Evolutionary conservation across 2,113 vertebrate species (phyloP), one percentile per base, ranked within the genome.

Genomic region (Tyrannus savana): DNA sequence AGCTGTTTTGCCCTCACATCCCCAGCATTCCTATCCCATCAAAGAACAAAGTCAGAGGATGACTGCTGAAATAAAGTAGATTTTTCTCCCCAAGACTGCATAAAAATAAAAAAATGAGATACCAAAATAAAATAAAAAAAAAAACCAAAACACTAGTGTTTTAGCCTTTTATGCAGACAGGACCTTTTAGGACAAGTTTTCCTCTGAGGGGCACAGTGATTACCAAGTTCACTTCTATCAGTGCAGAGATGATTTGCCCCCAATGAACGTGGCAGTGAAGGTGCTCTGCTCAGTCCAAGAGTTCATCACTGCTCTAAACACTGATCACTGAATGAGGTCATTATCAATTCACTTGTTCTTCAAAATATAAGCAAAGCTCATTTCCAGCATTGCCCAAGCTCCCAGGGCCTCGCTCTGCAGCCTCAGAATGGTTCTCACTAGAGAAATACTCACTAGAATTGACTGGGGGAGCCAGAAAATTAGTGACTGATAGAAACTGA

Each of bases 21-120:
- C 60, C 39, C 80, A 92, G 47, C 86, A 87, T 92, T 96, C 89
- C 80, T 84, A 14, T 52, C 60, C 84, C 89, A 80, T 56, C 90
- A 89, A 71, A 81, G 76, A 94, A 63, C 47, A 85, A 73, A 39
- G 21, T 77, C 1, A 68, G n/a, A 81, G 14, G 18, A 84, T 31
- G 37, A 83, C 46, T 92, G 64, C 60, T 67, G 37, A 52, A 89
- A 39, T 67, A 72, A 71, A 87, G 55, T 0, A 44, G n/a, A 49
- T 80, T 90, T 90, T 50, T 30, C 47, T 1, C 0, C 33, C 17
- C 33, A 66, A 74, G 31, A 56, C 44, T 58, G 71, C 58, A 68
- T 13, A 50, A 72, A 87, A 95, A 56, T 12, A 84, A 4, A 27
- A 59, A 90, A 73, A 19, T 21, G 76, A 80, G 6, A 93, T 87